phyloP scores from a whole-genome alignment of 2,888 invertebrate species.

The Synergus japonicus region DNA sequence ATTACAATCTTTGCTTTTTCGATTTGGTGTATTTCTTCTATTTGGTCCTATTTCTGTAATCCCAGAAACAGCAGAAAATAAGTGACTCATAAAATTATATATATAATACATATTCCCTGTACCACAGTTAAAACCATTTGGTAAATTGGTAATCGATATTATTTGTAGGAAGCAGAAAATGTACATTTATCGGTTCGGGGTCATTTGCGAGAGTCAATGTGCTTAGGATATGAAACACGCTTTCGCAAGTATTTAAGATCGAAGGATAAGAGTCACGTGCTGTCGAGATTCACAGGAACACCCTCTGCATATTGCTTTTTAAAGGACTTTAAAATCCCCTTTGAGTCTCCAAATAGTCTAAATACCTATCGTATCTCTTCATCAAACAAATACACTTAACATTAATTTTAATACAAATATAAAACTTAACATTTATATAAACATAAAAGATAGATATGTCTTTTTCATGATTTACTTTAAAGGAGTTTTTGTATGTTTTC shows the following conservation, averaged over 20 bases:
- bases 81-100: too few species aligned
- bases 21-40: background rate
- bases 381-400: too few species aligned
- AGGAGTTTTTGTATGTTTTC: too few species aligned
- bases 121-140: too few species aligned
- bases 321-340: constrained; percentile 69
- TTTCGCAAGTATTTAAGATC: constrained; percentile 73
- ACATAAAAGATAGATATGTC: too few species aligned
- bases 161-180: background rate
- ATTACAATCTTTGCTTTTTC: constrained; percentile 16
- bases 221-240: constrained; percentile 67
- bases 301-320: constrained; percentile 70
- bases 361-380: background rate
- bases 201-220: constrained; percentile 69
- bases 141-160: background rate
- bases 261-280: constrained; percentile 72
- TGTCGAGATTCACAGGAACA: constrained; percentile 62
- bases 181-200: constrained; percentile 38
- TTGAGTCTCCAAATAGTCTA: background rate
- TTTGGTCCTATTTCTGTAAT: background rate
- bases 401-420: too few species aligned
- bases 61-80: too few species aligned
- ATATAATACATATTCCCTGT: too few species aligned
- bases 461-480: too few species aligned
- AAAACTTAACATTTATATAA: too few species aligned